A percentile compares a stretch with the other conserved stretches of the same genome.
Conservation (phyloP, 2,113 vertebrate species). For the Mus spicilegus region DNA sequence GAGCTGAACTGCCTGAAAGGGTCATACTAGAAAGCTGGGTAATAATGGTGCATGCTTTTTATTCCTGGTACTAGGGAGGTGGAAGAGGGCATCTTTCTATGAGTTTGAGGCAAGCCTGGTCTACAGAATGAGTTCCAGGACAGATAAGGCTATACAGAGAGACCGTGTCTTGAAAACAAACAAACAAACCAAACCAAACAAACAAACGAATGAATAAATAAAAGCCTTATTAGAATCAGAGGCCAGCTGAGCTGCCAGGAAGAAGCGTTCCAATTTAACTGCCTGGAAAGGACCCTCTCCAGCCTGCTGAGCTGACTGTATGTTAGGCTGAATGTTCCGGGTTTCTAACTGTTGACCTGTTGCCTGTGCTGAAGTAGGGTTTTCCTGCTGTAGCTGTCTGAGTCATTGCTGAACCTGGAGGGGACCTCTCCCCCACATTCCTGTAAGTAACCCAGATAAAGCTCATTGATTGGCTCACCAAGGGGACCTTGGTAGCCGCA, state of each 20-base stretch:
- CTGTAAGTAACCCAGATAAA: not conserved
- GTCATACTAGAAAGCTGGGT: not conserved
- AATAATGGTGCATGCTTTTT: not conserved
- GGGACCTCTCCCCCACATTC: not conserved
- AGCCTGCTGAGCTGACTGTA: not conserved
- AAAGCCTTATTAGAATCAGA: not conserved
- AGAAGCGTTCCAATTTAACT: not conserved
- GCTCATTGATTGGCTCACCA: not conserved
- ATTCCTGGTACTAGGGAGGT: not conserved
- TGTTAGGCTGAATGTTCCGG: not conserved
- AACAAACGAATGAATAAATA: too few species aligned
- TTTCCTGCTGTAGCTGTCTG: not conserved
- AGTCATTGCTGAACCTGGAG: not conserved
- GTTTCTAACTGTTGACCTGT: not conserved
- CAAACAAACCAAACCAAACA: too few species aligned
- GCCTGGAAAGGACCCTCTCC: not conserved
- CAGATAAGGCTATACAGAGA: too few species aligned
- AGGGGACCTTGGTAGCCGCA: not conserved
- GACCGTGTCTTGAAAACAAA: too few species aligned
- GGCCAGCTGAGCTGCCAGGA: not conserved
- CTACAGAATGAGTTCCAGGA: too few species aligned
- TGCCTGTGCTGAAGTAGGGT: not conserved
- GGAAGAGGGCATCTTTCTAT: too few species aligned
- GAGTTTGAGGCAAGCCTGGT: too few species aligned
- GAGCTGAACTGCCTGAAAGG: not conserved